phyloP scores from a whole-genome alignment of 2,113 vertebrate genomes.

The Petroica traversi region DNA sequence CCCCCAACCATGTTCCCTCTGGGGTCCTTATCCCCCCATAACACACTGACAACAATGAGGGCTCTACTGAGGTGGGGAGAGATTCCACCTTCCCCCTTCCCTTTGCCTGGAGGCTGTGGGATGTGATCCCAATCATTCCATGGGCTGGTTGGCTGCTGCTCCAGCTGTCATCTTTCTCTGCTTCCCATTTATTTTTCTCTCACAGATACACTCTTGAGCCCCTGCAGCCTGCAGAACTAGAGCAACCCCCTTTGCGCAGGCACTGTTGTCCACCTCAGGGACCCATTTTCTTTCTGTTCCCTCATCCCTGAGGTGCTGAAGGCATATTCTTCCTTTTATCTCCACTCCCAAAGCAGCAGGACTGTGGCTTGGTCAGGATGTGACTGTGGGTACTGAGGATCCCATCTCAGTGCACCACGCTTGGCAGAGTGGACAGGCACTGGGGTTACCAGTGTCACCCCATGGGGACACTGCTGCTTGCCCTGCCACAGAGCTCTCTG shows the following conservation, averaged over 20 bases:
- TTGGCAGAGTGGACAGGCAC: no score
- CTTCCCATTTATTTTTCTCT: neutral
- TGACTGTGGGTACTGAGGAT: neutral
- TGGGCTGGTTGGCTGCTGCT: neutral
- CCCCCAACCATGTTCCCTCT: neutral
- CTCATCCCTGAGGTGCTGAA: neutral
- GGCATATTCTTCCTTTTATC: neutral
- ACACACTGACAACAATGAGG: no score
- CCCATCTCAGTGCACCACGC: neutral
- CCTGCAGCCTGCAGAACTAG: accelerated
- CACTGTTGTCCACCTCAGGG: neutral
- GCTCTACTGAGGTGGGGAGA: neutral
- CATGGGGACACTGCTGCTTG: neutral
- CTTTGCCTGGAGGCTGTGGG: neutral
- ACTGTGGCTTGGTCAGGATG: neutral
- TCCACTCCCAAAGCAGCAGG: neutral
- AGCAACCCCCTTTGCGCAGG: neutral
- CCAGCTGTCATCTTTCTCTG: neutral
- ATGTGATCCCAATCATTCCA: neutral
- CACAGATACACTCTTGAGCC: neutral
- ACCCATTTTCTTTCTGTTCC: neutral
- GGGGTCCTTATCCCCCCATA: neutral
- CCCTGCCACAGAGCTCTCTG: neutral
- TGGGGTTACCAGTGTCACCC: neutral
- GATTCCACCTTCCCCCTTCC: neutral